Conservation (phyloP, 2,797 vertebrate species). For the Allobates femoralis region DNA sequence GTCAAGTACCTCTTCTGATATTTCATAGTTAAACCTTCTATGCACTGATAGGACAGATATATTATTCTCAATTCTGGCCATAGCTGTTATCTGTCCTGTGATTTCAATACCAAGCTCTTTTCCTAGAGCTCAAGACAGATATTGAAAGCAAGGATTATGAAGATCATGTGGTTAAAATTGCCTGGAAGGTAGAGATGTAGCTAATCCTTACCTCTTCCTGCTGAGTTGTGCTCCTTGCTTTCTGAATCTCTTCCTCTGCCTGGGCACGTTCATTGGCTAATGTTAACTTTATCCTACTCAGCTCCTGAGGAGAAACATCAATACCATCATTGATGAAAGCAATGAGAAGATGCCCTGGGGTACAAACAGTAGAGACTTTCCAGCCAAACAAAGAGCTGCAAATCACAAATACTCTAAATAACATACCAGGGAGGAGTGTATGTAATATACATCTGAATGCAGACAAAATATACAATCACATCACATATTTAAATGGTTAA, state of each 20-base stretch:
- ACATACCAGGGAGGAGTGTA: not conserved
- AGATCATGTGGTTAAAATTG: not conserved
- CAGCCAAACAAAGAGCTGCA: not conserved
- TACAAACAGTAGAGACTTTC: no score
- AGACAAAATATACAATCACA: not conserved
- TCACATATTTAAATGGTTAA: no score
- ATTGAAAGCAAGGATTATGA: not conserved
- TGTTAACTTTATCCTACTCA: conserved; percentile 81
- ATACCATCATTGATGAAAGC: not conserved
- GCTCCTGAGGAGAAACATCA: conserved; percentile 76
- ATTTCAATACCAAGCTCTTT: not conserved
- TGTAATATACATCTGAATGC: not conserved
- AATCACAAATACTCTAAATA: not conserved
- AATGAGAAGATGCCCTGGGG: not conserved
- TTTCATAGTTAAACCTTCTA: no score
- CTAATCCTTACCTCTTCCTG: conserved; percentile 72
- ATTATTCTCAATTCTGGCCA: not conserved
- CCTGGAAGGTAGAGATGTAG: not conserved
- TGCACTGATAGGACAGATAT: not conserved
- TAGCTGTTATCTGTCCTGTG: not conserved
- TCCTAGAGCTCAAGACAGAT: not conserved
- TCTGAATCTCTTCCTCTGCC: conserved; percentile 86
- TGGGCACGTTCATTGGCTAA: conserved; percentile 80
- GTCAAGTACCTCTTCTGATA: no score
- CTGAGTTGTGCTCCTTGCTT: conserved; percentile 79